Conservation (phyloP, 2,113 vertebrate species). For the Catagonus wagneri region DNA sequence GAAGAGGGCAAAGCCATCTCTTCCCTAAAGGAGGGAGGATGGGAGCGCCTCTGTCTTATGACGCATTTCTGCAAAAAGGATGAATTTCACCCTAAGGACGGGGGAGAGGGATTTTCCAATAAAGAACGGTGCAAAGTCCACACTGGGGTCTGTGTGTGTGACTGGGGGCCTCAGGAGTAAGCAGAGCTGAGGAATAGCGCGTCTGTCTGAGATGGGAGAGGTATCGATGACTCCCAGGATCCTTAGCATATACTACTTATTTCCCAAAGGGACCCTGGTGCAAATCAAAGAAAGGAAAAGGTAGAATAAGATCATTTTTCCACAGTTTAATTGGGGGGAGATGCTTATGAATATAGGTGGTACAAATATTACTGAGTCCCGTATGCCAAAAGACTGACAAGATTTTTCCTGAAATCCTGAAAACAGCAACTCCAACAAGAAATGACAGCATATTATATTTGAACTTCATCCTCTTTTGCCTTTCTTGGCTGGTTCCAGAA, state of each 20-base stretch:
- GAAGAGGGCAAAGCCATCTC: not conserved
- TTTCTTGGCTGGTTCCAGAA: slow-evolving; percentile 36
- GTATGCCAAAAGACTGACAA: not conserved
- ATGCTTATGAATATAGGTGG: not conserved
- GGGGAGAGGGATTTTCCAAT: not conserved
- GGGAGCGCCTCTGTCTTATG: not conserved
- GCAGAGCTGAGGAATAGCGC: not conserved
- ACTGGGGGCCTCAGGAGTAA: rapidly evolving
- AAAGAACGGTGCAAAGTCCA: not conserved
- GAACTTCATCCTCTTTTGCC: not conserved
- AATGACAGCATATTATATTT: not conserved
- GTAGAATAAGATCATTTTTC: not conserved
- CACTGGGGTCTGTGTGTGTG: not conserved
- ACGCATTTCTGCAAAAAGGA: not conserved
- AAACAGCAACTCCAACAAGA: not conserved
- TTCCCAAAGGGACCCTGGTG: not conserved
- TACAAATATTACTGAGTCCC: not conserved
- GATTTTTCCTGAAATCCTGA: not conserved
- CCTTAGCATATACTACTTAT: not conserved
- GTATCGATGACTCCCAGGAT: not conserved
- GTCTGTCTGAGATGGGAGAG: not conserved
- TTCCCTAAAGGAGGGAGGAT: not conserved
- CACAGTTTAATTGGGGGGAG: not conserved
- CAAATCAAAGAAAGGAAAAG: not conserved
- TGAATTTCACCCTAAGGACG: not conserved